Conservation (phyloP, 2,797 vertebrate species). For the Oreortyx pictus region DNA sequence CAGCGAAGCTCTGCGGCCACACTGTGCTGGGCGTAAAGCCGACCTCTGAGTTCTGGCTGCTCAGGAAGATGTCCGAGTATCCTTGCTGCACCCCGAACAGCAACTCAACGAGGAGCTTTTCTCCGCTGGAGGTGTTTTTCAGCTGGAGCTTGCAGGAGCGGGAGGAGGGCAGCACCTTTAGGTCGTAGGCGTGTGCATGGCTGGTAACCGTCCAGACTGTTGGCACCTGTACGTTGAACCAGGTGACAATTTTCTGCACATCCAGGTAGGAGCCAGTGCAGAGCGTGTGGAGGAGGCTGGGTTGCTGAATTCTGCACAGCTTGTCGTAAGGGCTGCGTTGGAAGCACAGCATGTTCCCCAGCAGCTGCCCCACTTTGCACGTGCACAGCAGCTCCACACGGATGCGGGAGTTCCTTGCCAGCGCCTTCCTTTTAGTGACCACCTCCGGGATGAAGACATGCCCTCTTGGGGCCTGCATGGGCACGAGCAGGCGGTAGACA, state of each 20-base stretch:
- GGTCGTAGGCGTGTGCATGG: fast-evolving
- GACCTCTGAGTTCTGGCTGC: neutral
- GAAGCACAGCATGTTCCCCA: neutral
- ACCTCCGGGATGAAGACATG: neutral
- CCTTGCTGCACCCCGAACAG: neutral
- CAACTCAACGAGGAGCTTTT: neutral
- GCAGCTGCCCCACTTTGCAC: fast-evolving
- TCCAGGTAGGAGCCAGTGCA: neutral
- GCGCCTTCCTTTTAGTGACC: fast-evolving
- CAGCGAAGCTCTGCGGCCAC: neutral
- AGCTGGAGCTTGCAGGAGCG: neutral
- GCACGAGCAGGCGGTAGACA: fast-evolving
- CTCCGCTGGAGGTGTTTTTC: neutral
- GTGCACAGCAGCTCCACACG: fast-evolving
- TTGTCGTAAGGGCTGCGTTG: neutral
- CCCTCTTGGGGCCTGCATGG: fast-evolving
- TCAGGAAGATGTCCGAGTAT: fast-evolving
- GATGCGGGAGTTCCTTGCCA: fast-evolving
- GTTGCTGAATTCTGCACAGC: fast-evolving
- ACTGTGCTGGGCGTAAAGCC: fast-evolving
- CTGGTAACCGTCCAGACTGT: neutral
- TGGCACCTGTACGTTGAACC: fast-evolving
- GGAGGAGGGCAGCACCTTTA: neutral
- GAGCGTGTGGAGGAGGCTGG: neutral
- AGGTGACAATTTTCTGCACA: fast-evolving